Percentiles rank a stretch among this genome's conserved stretches.
phyloP scores from a whole-genome alignment of 2,888 invertebrate species.

The Torymus aiolomorphi region DNA sequence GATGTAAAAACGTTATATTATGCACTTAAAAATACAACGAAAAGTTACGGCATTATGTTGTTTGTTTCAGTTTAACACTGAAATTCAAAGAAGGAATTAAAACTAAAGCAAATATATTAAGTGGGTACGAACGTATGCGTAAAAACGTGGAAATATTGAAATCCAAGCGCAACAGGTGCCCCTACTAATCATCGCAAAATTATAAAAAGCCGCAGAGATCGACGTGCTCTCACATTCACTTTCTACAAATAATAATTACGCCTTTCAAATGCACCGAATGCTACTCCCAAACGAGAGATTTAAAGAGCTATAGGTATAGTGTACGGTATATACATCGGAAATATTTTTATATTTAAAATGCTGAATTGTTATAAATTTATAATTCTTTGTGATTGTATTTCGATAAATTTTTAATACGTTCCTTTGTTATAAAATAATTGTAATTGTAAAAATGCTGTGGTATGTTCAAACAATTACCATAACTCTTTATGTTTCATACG shows the following conservation, averaged over 20 bases:
- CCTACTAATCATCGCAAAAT: slow-evolving; percentile 56
- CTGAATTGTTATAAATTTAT: no score
- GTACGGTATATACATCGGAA: background rate
- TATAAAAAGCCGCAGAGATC: slow-evolving; percentile 52
- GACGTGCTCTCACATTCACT: slow-evolving; percentile 42
- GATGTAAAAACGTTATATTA: background rate
- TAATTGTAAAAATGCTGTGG: no score
- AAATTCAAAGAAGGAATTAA: background rate
- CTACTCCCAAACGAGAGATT: slow-evolving; percentile 38
- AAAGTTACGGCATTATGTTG: slow-evolving; percentile 6
- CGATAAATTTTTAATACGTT: no score
- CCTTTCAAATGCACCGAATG: slow-evolving; percentile 34
- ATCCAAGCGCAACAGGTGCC: slow-evolving; percentile 54
- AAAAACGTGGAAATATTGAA: slow-evolving; percentile 51
- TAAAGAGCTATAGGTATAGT: background rate
- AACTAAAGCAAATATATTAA: slow-evolving; percentile 11
- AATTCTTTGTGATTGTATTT: no score
- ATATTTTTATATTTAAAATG: background rate
- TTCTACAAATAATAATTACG: slow-evolving; percentile 49
- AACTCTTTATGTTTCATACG: no score
- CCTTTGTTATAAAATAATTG: no score
- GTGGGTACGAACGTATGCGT: slow-evolving; percentile 39
- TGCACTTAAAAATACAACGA: slow-evolving; percentile 10
- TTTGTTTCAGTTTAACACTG: slow-evolving; percentile 28
- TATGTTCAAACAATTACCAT: no score